These are phyloP conservation scores for Xiphophorus maculatus DNA, from an alignment of 2,113 vertebrate genomes.

Conservation along the genomic window DNA sequence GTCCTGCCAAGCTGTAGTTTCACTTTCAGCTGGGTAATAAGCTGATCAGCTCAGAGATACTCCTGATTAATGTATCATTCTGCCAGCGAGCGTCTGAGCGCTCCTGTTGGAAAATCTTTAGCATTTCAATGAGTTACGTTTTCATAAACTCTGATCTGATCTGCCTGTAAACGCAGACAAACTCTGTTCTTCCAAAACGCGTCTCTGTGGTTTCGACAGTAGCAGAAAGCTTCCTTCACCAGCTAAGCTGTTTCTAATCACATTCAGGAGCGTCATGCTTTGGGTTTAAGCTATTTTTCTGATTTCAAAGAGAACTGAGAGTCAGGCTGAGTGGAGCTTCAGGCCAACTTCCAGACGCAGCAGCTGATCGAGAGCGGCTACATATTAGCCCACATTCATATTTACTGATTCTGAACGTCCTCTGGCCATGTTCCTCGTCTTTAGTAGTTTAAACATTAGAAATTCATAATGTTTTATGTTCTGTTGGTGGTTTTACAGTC, in stretches of 20 bases:
- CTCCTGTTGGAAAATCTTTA: background rate
- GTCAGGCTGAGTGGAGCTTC: no score
- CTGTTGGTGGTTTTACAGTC: no score
- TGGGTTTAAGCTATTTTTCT: background rate
- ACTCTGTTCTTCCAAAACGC: no score
- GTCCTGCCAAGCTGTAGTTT: constrained; percentile 4
- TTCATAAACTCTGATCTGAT: no score
- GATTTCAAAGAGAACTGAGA: background rate
- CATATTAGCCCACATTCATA: background rate
- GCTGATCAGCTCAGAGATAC: background rate
- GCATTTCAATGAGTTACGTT: no score
- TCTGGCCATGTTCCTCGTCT: background rate
- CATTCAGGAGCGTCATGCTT: background rate
- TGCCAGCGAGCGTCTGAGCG: background rate
- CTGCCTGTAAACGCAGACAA: no score
- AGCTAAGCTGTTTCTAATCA: background rate
- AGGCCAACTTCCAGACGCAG: background rate
- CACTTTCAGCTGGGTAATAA: background rate
- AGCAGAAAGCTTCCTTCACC: background rate
- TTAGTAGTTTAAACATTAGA: background rate
- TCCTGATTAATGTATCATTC: background rate
- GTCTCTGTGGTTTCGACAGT: background rate
- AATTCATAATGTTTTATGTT: no score
- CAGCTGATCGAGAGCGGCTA: background rate
- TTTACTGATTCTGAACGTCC: background rate